Evolutionary conservation across 37 sponge, comb jelly and placozoan species (phyloP).

Genomic region (Agelas oroides): DNA sequence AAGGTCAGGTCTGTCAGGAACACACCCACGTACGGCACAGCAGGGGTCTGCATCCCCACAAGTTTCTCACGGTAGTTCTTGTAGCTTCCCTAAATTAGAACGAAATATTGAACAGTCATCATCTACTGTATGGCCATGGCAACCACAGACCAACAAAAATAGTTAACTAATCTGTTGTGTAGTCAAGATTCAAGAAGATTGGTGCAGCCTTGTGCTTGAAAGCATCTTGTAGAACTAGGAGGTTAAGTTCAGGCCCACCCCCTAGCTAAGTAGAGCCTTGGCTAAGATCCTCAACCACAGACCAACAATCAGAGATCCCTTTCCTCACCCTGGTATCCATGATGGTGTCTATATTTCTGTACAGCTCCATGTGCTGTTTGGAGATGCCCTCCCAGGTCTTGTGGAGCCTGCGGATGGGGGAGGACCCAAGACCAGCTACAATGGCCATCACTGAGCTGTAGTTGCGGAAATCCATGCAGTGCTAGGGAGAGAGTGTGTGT

Average conservation of each 20-base stretch:
- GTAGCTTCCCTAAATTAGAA: slow-evolving; percentile 67
- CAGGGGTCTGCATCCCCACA: slow-evolving; percentile 59
- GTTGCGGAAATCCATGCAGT: slow-evolving; percentile 84
- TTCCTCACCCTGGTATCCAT: slow-evolving; percentile 63
- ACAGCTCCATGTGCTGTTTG: slow-evolving; percentile 53
- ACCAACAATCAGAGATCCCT: no score
- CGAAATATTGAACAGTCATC: background rate
- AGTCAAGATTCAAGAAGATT: no score
- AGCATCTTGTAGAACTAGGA: no score
- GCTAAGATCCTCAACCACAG: no score
- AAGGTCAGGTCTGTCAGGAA: slow-evolving; percentile 89
- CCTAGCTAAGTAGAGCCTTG: no score
- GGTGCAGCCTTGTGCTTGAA: no score
- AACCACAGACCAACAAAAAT: no score
- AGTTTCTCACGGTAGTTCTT: slow-evolving; percentile 81
- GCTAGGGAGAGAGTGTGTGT: slow-evolving; percentile 7
- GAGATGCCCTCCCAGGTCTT: slow-evolving; percentile 71
- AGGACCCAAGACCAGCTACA: slow-evolving; percentile 79
- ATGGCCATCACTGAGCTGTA: slow-evolving; percentile 89
- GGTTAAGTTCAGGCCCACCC: no score
- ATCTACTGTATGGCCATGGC: background rate
- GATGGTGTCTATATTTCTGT: slow-evolving; percentile 65
- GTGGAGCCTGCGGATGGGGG: slow-evolving; percentile 79
- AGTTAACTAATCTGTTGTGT: no score
- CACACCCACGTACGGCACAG: slow-evolving; percentile 86